Evolutionary conservation across 2,113 vertebrate genomes (phyloP), one percentile per base, ranked within the genome.

Genomic region (Gobio gobio): DNA sequence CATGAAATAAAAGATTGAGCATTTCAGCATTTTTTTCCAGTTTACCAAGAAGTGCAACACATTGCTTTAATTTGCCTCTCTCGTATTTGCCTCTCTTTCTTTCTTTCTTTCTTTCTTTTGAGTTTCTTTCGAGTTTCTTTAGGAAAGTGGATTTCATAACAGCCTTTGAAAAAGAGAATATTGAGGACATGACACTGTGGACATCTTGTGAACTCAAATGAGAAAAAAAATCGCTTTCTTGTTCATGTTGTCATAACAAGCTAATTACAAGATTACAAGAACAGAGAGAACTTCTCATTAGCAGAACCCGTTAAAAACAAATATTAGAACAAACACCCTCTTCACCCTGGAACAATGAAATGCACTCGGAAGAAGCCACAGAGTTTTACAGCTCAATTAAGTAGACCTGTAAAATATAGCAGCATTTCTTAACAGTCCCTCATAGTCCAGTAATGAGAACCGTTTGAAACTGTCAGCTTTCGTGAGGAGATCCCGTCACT

Each of bases 321-420:
- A 82, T 26, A 47, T 47, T 45, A 79, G 14, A 5, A 85, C 47
- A 83, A 91, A 84, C 33, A 74, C 80, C 74, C 36, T 59, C 20
- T 26, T 40, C 75, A 81, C 63, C 72, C 47, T 86, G 79, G 49
- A 85, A 86, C 80, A 88, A 87, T 76, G 12, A 82, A 86, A 78
- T 56, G 66, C 49, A 81, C 56, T 81, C 49, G 59, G 85, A 83
- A 87, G 64, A 58, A 88, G 77, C 82, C 66, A 29, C 59, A 59
- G 51, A 72, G 78, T 66, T 70, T 90, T 85, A 90, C 79, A 86
- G 86, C 77, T 83, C 87, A 88, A 82, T 88, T 88, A 88, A 88
- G 81, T 20, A 61, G 78, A 81, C 56, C 75, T 81, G 85, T 88
- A 88, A 88, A 89, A 86, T 84, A 87, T 43, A 83, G 76, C 82